These are phyloP conservation scores for Lysandra bellargus DNA, from an alignment of 2,888 invertebrate genomes.

Conservation along the genomic window DNA sequence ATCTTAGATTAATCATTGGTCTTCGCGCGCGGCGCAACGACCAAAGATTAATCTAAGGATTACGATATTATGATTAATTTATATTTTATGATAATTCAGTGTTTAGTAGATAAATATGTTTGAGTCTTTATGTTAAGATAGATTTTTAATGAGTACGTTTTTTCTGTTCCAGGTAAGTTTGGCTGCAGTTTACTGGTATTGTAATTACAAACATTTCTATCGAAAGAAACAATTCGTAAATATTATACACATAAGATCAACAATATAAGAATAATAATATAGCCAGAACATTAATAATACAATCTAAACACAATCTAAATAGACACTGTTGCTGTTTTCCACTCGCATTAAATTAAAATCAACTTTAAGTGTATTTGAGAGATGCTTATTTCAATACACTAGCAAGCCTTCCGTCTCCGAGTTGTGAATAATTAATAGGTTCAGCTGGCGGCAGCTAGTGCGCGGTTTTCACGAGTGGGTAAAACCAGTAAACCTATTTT, in stretches of 20 bases:
- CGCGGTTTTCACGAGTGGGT: conserved; percentile 37
- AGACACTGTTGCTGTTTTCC: not conserved
- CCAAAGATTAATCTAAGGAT: too few species aligned
- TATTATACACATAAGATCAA: not conserved
- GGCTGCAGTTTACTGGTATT: not conserved
- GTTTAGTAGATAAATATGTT: too few species aligned
- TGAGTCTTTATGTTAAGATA: not conserved
- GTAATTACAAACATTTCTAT: not conserved
- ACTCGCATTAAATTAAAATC: conserved; percentile 16
- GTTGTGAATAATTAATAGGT: conserved; percentile 30
- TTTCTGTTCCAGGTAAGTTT: conserved; percentile 22
- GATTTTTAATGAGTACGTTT: not conserved
- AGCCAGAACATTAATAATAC: not conserved
- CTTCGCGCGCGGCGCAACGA: too few species aligned
- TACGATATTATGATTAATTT: too few species aligned
- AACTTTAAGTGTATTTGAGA: conserved; percentile 15
- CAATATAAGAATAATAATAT: not conserved
- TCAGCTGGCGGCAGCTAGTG: conserved; percentile 38
- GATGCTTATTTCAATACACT: conserved; percentile 25
- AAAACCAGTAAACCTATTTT: conserved; percentile 52
- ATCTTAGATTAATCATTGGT: too few species aligned
- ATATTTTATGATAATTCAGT: too few species aligned
- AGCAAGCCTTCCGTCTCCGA: conserved; percentile 32
- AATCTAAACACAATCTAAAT: not conserved
- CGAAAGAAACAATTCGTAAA: too few species aligned